Conservation (phyloP, 2,113 vertebrate species). For the Tylochromis polylepis region DNA sequence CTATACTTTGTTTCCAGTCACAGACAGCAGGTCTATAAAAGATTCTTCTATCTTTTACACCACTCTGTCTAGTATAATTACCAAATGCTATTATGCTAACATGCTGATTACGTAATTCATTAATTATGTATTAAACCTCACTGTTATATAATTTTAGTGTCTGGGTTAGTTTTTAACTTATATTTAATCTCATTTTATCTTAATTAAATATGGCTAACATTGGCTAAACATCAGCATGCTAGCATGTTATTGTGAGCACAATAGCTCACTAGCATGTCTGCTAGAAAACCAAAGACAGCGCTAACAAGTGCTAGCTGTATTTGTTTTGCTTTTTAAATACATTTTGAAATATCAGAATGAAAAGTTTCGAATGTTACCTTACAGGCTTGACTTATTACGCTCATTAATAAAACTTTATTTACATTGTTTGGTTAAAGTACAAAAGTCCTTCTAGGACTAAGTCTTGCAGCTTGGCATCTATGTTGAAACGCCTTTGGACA, state of each 20-base stretch:
- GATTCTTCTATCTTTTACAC: background rate
- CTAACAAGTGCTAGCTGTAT: background rate
- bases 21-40: background rate
- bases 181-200: background rate
- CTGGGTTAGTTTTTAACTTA: fast-evolving
- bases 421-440: background rate
- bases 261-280: background rate
- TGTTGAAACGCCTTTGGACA: background rate
- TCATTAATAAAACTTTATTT: background rate
- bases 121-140: fast-evolving
- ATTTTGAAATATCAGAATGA: background rate
- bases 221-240: background rate
- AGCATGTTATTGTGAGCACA: background rate
- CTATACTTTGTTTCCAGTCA: fast-evolving
- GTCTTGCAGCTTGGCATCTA: background rate
- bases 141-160: background rate
- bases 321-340: background rate
- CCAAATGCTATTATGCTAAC: background rate
- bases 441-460: background rate
- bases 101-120: background rate
- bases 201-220: background rate
- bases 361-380: background rate
- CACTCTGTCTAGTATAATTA: background rate
- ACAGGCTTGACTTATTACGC: background rate
- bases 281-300: fast-evolving